Base-by-base conservation (phyloP, 2,797 vertebrate genomes). In the Chanos chanos region DNA sequence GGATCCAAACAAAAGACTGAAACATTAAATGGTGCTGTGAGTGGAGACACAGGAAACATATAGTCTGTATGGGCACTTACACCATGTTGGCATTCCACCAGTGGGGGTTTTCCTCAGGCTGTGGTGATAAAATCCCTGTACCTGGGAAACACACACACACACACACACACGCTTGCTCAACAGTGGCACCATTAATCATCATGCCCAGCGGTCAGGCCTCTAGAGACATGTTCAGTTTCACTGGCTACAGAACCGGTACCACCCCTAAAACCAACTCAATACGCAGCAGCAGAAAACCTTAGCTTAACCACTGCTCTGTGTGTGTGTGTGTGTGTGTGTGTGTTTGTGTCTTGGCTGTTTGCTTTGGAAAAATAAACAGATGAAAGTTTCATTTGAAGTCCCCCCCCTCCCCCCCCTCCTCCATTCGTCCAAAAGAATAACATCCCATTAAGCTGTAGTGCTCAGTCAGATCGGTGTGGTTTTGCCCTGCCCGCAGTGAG, bases 81-180 rank as follows among this genome's bases (percentile, higher is more conserved):
- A 97, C 95, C 91, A 94, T 95, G 88, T 99, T 98, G 72, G 96
- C 96, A 1, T 99, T 98, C 96, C 96, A 99, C 96, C 96, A 99
- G 78, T 98, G 94, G 31, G 96, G 96, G 79, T 99, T 98, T 77
- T 98, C 95, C 85, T 99, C 96, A 1, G 96, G 96, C 77, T 94
- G 92, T 1, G 95, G 92, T 31, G 96, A 99, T 82, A 99, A 89
- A 85, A 99, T 98, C 64, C 96, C 96, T 0, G 94, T 95, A 81
- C 96, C 96, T 93, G 77, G 67, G 68, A 64, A 53, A 59, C 39
- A 59, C 27, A 61, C 61, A 61, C 28, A 49, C 49, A 61, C 16
- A 40, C 13, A 37, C n/a, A 57, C 34, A 59, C 5, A 48, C 19
- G 60, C 15, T 30, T 7, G 49, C 6, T 22, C 21, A 50, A 50